These are phyloP conservation scores for Oophaga sylvatica DNA, from an alignment of 2,797 vertebrate species.

Conservation along the genomic window DNA sequence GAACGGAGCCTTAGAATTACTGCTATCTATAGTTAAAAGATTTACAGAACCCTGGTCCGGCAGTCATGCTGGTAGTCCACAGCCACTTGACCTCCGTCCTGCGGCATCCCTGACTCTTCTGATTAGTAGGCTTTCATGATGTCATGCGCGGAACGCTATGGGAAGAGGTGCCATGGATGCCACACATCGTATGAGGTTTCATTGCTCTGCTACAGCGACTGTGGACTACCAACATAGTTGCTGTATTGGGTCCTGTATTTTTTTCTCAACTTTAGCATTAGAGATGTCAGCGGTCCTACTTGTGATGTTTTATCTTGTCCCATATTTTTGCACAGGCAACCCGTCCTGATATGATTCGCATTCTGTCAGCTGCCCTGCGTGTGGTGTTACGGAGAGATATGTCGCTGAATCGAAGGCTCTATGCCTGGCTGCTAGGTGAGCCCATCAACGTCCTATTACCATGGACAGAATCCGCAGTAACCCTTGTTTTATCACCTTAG, in stretches of 20 bases:
- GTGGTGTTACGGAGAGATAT: conserved; percentile 98
- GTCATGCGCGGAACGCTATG: too few species aligned
- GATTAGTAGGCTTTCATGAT: too few species aligned
- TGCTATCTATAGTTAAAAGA: not conserved
- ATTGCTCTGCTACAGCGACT: too few species aligned
- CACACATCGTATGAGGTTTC: too few species aligned
- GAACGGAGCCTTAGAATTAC: not conserved
- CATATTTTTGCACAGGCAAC: conserved; percentile 80
- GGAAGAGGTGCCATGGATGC: too few species aligned
- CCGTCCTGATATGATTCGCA: conserved; percentile 94
- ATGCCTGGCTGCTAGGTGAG: conserved; percentile 97
- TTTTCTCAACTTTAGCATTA: too few species aligned
- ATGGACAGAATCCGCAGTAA: not conserved
- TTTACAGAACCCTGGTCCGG: too few species aligned
- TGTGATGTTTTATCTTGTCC: not conserved
- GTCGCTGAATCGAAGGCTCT: conserved; percentile 97
- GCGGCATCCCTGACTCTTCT: too few species aligned
- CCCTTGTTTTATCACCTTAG: not conserved
- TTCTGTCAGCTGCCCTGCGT: conserved; percentile 94
- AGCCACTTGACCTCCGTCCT: too few species aligned
- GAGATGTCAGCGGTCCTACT: not conserved
- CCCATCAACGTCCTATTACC: conserved; percentile 25
- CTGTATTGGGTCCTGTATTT: too few species aligned
- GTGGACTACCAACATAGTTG: too few species aligned
- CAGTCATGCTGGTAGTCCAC: too few species aligned